Conservation (phyloP, 2,888 invertebrate genomes). For the Venustoraphidia nigricollis region DNA sequence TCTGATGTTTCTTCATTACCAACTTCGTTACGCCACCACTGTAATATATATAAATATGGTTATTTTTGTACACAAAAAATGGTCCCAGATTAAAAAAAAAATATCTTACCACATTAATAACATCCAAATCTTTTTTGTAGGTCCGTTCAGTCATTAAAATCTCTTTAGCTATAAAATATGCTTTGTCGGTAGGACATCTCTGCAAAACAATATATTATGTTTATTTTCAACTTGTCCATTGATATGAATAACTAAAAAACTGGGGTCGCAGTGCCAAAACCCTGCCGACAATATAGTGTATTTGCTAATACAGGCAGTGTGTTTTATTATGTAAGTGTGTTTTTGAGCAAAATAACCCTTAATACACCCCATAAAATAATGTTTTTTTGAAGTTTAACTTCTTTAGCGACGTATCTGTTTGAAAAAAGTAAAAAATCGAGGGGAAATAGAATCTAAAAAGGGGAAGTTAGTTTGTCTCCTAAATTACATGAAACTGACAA, state of each 20-base stretch:
- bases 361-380: too few species aligned
- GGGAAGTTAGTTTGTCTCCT: too few species aligned
- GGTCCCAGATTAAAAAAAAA: neutral
- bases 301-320: too few species aligned
- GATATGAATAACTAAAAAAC: neutral
- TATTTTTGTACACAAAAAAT: neutral
- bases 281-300: too few species aligned
- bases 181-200: constrained; percentile 51
- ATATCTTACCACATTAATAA: constrained; percentile 65
- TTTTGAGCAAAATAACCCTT: too few species aligned
- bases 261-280: too few species aligned
- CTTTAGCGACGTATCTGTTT: too few species aligned
- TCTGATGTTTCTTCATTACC: constrained; percentile 39
- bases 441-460: too few species aligned
- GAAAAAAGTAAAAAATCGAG: too few species aligned
- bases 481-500: too few species aligned
- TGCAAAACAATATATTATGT: constrained; percentile 18
- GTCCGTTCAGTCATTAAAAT: constrained; percentile 91
- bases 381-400: too few species aligned
- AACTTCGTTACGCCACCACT: constrained; percentile 61
- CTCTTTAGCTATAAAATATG: constrained; percentile 81
- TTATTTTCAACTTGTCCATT: neutral
- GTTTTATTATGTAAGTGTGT: too few species aligned
- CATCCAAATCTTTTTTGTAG: constrained; percentile 86
- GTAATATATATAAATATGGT: constrained; percentile 17